These are phyloP conservation scores for Folsomia candida DNA, from an alignment of 2,888 invertebrate genomes.

Conservation along the genomic window DNA sequence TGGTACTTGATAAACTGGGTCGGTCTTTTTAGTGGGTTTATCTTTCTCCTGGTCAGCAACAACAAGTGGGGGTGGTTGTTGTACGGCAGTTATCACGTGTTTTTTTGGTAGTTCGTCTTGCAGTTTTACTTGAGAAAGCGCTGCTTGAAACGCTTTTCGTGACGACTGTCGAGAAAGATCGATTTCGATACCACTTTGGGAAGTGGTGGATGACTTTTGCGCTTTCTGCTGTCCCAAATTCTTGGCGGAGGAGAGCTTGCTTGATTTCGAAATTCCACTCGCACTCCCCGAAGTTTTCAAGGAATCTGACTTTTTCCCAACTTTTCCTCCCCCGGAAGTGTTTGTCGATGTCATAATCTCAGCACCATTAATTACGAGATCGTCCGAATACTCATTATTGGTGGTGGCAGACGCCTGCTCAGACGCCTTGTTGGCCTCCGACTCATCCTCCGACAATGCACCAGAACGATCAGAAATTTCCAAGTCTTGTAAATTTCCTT, in stretches of 20 bases:
- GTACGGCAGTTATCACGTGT: no score
- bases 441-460: no score
- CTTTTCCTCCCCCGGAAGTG: no score
- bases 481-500: slow-evolving; percentile 25
- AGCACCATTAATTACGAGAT: neutral
- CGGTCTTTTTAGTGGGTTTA: neutral
- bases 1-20: neutral
- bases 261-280: no score
- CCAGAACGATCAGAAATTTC: neutral
- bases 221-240: no score
- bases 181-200: neutral
- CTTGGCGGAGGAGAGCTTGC: no score
- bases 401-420: neutral
- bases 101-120: neutral
- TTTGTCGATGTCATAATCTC: neutral
- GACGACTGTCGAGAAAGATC: neutral
- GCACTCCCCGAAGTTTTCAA: no score
- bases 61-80: neutral
- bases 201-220: no score
- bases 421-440: no score
- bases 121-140: neutral
- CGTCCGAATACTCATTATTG: neutral
- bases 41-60: neutral
- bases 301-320: no score
- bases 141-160: neutral